Evolutionary conservation across 2,888 invertebrate species (phyloP), one percentile per base, ranked within the genome.

Genomic region (Zygogramma bicolorata): DNA sequence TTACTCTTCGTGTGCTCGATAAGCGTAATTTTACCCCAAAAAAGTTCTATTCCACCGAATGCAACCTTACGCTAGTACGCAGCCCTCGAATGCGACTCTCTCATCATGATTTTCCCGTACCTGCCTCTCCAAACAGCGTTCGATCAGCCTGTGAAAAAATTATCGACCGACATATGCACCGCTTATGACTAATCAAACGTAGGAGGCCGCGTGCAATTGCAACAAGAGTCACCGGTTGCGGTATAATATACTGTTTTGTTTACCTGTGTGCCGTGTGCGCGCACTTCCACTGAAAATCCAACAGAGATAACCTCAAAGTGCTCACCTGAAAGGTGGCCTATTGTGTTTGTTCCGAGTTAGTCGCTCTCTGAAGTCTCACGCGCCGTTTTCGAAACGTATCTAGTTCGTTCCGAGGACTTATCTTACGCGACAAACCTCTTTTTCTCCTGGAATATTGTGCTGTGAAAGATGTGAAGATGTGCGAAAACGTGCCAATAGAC

Each of bases 171-270:
- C 25, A 40, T 42, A 62, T 61, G 68, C 62, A 49, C 59, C 38
- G 40, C 58, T 40, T 71, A 65, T 71, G 73, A 69, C 73, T 70
- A 75, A 75, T 73, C 70, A 59, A 61, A 59, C 42, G 71, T 71
- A 73, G 73, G 75, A 62, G 73, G 71, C 60, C 68, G n/a, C n/a
- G 65, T 73, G 70, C 73, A 71, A 71, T 73, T 75, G 75, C 75
- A 73, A 68, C 73, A 69, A 58, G 58, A 49, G 57, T 29, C 62
- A n/a, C 53, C 53, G 42, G 58, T 42, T 49, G 57, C 34, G 57
- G 57, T 53, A 66, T n/a, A n/a, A 38, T n/a, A 20, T 38, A 74
- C 61, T 74, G 71, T 73, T 74, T 74, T 74, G 70, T 76, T 74
- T 76, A 76, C 74, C 74, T 73, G 71, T 73, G 71, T 62, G 65